Conservation (phyloP, 2,888 invertebrate species). For the Caenorhabditis uteleia region DNA sequence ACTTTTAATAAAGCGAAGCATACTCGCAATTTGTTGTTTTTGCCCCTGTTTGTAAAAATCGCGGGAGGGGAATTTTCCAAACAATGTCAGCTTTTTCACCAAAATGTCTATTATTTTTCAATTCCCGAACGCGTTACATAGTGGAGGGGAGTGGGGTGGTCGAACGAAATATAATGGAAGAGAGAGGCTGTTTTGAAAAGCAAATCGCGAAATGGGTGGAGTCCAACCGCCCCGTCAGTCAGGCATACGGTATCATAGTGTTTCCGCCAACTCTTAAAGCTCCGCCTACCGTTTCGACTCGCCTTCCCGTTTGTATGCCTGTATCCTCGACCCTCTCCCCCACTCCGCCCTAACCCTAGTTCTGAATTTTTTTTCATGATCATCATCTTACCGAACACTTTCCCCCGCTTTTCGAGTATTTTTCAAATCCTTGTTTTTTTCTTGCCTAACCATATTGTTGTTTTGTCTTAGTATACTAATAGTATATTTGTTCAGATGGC, state of each 20-base stretch:
- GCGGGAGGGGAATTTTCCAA: no score
- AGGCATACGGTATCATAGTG: slow-evolving; percentile 32
- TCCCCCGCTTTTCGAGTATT: not conserved
- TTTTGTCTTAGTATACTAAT: no score
- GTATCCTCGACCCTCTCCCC: slow-evolving; percentile 1
- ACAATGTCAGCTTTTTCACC: no score
- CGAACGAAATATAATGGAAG: no score
- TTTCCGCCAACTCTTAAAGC: slow-evolving; percentile 22
- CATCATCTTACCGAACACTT: slow-evolving; percentile 5
- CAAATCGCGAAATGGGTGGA: slow-evolving; percentile 14
- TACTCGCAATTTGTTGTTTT: not conserved
- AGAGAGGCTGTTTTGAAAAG: slow-evolving; percentile 36
- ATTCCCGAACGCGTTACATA: no score
- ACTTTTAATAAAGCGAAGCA: not conserved
- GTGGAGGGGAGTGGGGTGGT: no score
- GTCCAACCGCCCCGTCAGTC: not conserved
- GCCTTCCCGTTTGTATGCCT: slow-evolving; percentile 15
- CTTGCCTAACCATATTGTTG: not conserved
- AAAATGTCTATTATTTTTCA: no score
- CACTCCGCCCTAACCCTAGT: not conserved
- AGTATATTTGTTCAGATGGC: no score
- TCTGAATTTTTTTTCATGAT: slow-evolving; percentile 5
- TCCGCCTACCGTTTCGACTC: slow-evolving; percentile 24
- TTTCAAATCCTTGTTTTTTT: slow-evolving; percentile 1
- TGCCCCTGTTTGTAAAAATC: slow-evolving; percentile 1